These are phyloP conservation scores for Scolanthus callimorphus DNA, from an alignment of 92 coral and sea anemone genomes.

Conservation along the genomic window DNA sequence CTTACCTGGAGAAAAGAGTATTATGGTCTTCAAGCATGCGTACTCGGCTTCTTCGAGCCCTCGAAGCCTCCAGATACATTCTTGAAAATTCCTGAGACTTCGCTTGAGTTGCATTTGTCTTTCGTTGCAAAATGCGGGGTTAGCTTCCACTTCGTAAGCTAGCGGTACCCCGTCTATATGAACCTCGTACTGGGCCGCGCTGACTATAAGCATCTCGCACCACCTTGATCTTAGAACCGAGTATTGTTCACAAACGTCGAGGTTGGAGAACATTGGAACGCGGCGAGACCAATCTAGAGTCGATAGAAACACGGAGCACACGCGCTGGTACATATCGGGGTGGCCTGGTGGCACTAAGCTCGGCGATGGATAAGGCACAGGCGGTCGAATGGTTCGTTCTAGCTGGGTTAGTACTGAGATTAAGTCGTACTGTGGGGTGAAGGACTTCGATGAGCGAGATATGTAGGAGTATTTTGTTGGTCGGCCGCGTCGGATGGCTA, in stretches of 20 bases:
- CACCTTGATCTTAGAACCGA: constrained; percentile 56
- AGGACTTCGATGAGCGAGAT: constrained; percentile 56
- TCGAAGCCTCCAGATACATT: constrained; percentile 47
- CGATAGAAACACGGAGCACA: constrained; percentile 40
- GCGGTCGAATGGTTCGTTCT: constrained; percentile 35
- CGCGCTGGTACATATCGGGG: constrained; percentile 32
- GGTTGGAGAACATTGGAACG: constrained; percentile 60
- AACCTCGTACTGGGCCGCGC: constrained; percentile 60
- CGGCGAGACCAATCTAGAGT: constrained; percentile 61
- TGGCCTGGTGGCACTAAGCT: constrained; percentile 16
- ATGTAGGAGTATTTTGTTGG: constrained; percentile 62
- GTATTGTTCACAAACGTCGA: constrained; percentile 68
- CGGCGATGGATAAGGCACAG: constrained; percentile 16
- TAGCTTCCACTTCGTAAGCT: constrained; percentile 34
- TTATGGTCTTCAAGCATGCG: constrained; percentile 69
- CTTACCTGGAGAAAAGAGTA: constrained; percentile 67
- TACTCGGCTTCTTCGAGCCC: constrained; percentile 69
- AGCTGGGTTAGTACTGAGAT: constrained; percentile 57
- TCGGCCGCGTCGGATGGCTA: constrained; percentile 57
- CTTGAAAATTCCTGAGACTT: constrained; percentile 55
- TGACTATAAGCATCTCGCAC: constrained; percentile 59
- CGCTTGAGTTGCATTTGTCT: constrained; percentile 54
- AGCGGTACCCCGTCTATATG: constrained; percentile 54
- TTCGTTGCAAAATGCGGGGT: constrained; percentile 44
- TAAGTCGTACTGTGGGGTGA: constrained; percentile 55